Conservation (phyloP, 2,888 invertebrate genomes). For the Bhutanitis thaidina region DNA sequence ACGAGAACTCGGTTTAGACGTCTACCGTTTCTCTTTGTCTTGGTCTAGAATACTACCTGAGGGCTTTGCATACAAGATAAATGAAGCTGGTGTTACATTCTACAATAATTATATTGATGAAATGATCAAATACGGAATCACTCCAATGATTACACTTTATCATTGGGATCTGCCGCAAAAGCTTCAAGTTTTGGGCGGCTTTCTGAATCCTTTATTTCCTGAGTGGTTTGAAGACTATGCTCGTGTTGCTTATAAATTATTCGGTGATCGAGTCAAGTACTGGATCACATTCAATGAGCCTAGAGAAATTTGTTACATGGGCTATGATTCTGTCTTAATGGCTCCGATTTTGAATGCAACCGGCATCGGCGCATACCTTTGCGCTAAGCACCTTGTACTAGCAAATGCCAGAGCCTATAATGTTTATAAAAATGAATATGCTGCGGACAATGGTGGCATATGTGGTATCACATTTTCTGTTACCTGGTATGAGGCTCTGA, state of each 20-base stretch:
- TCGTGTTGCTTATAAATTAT: conserved; percentile 53
- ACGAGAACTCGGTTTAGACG: conserved; percentile 60
- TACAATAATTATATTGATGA: conserved; percentile 83
- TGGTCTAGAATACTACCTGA: conserved; percentile 82
- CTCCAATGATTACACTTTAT: conserved; percentile 79
- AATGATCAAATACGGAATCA: conserved; percentile 79
- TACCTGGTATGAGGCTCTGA: conserved; percentile 44
- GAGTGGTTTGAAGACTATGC: conserved; percentile 75
- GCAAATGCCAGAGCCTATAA: conserved; percentile 77
- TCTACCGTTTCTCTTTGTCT: conserved; percentile 77
- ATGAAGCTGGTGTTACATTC: conserved; percentile 80
- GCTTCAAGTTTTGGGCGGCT: conserved; percentile 78
- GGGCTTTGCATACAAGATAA: conserved; percentile 70
- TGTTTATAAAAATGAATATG: conserved; percentile 55
- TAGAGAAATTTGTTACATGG: conserved; percentile 50
- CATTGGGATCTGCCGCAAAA: conserved; percentile 78
- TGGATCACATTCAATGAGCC: conserved; percentile 83
- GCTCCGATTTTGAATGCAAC: conserved; percentile 55
- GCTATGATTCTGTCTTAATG: conserved; percentile 55
- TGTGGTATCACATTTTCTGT: conserved; percentile 41
- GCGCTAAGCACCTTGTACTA: conserved; percentile 64
- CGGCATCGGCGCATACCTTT: conserved; percentile 70
- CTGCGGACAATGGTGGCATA: conserved; percentile 36
- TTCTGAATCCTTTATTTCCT: conserved; percentile 54
- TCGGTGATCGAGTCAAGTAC: conserved; percentile 71